Evolutionary conservation across 2,888 invertebrate genomes (phyloP).

Genomic region (Ectemnius cavifrons): DNA sequence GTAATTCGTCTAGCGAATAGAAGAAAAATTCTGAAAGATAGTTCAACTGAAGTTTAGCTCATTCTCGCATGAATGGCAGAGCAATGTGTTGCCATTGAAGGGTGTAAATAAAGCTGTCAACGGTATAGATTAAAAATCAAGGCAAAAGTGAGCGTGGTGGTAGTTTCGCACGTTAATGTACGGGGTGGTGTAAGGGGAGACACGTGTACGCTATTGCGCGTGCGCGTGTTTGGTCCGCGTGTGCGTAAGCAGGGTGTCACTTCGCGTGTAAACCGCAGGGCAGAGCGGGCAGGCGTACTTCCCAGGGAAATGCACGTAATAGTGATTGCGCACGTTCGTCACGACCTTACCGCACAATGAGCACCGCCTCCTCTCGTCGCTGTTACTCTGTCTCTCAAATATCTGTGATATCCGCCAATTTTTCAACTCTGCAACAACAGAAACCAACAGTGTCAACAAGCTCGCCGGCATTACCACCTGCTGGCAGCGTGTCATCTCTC

Average conservation of each 20-base stretch:
- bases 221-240: slow-evolving; percentile 81
- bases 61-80: too few species aligned
- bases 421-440: slow-evolving; percentile 80
- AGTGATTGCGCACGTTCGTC: slow-evolving; percentile 82
- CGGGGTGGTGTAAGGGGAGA: slow-evolving; percentile 27
- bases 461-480: slow-evolving; percentile 49
- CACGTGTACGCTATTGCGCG: slow-evolving; percentile 60
- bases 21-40: too few species aligned
- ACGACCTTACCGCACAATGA: slow-evolving; percentile 82
- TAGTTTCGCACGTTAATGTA: slow-evolving; percentile 46
- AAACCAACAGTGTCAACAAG: slow-evolving; percentile 74
- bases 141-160: neutral
- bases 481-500: slow-evolving; percentile 51
- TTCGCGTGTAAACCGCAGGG: slow-evolving; percentile 81
- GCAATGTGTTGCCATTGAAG: neutral
- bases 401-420: slow-evolving; percentile 81
- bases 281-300: slow-evolving; percentile 81
- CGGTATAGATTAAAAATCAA: neutral
- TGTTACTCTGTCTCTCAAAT: slow-evolving; percentile 81
- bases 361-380: slow-evolving; percentile 81
- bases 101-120: neutral
- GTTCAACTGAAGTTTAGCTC: too few species aligned
- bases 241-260: slow-evolving; percentile 81
- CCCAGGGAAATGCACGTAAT: slow-evolving; percentile 82
- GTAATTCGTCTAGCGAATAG: too few species aligned